A percentile compares a stretch with the other conserved stretches of the same genome.
Conservation (phyloP, 2,797 vertebrate genomes). For the Ceryle rudis region DNA sequence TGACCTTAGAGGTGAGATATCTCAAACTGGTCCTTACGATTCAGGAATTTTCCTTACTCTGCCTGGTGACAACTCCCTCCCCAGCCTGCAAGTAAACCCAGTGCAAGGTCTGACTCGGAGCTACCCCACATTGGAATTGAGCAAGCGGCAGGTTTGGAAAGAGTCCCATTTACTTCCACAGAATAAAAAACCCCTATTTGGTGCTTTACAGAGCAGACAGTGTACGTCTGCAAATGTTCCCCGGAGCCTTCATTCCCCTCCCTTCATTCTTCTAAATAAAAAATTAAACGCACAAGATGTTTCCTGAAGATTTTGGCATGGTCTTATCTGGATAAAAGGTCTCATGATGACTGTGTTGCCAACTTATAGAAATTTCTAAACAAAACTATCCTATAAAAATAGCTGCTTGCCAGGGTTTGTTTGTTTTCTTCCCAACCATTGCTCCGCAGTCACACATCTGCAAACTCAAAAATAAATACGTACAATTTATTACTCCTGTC, state of each 20-base stretch:
- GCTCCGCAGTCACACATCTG: constrained; percentile 1
- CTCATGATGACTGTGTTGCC: constrained; percentile 8
- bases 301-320: constrained; percentile 63
- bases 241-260: not conserved
- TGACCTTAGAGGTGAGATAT: not conserved
- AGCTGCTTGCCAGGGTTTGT: constrained; percentile 38
- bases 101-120: not conserved
- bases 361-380: constrained; percentile 64
- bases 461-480: constrained; percentile 49
- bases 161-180: not conserved
- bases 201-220: not conserved
- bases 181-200: constrained; percentile 1
- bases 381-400: constrained; percentile 57
- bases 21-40: not conserved
- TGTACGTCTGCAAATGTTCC: not conserved
- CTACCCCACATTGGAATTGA: not conserved
- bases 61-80: not conserved
- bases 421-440: constrained; percentile 45
- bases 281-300: constrained; percentile 44
- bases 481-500: constrained; percentile 46
- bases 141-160: not conserved
- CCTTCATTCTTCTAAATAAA: constrained; percentile 26
- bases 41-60: not conserved
- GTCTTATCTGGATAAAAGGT: constrained; percentile 59
- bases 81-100: not conserved